Conservation (phyloP, 2,888 invertebrate species). For the Hyppa rectilinea region DNA sequence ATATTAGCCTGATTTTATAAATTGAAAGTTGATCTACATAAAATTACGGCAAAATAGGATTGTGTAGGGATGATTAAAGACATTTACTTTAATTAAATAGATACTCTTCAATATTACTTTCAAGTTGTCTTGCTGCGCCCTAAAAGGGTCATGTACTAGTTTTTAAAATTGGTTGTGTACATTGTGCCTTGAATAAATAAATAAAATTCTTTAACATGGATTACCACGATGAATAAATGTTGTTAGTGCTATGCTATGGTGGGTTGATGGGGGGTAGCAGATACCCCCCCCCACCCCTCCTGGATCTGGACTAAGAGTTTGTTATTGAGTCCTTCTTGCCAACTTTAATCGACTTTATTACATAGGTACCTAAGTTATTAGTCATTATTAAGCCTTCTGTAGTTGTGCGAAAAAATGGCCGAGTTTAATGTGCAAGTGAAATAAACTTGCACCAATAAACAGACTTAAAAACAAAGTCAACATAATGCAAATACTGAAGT, state of each 20-base stretch:
- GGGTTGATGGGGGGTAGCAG: no score
- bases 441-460: background rate
- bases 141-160: no score
- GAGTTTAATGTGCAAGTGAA: slow-evolving; percentile 34
- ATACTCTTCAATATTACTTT: no score
- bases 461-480: slow-evolving; percentile 18
- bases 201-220: no score
- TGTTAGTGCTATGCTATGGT: background rate
- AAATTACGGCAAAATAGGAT: background rate
- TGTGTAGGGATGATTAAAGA: background rate
- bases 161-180: no score
- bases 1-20: background rate
- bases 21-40: background rate
- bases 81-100: background rate
- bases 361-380: background rate
- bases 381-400: background rate
- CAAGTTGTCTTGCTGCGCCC: no score
- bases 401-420: background rate
- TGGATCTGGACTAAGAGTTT: background rate
- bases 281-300: no score
- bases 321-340: no score
- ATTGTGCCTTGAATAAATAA: no score
- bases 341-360: background rate
- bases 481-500: slow-evolving; percentile 23
- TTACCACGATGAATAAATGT: background rate